Conservation (phyloP, 2,888 invertebrate species). For the Caenorhabditis doughertyi region DNA sequence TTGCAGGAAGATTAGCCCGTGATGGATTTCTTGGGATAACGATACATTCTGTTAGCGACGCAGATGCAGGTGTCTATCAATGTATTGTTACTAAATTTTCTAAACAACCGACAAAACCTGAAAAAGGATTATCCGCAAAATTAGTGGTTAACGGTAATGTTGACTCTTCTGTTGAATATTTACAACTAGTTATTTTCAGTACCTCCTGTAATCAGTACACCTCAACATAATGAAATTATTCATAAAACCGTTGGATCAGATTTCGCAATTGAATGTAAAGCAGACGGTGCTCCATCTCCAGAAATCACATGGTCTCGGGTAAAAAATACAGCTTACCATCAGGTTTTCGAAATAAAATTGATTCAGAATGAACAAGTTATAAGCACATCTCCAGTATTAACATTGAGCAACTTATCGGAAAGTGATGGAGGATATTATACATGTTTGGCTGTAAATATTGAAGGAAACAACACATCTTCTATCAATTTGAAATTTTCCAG, state of each 20-base stretch:
- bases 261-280: conserved; percentile 70
- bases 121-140: conserved; percentile 71
- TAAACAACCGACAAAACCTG: conserved; percentile 69
- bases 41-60: conserved; percentile 73
- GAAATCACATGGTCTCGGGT: conserved; percentile 78
- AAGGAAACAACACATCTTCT: conserved; percentile 71
- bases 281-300: conserved; percentile 75
- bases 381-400: conserved; percentile 68
- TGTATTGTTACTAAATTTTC: conserved; percentile 77
- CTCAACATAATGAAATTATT: conserved; percentile 48
- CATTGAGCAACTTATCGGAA: conserved; percentile 54
- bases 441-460: conserved; percentile 77
- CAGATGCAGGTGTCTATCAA: conserved; percentile 78
- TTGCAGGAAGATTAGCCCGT: conserved; percentile 79
- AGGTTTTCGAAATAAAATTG: too few species aligned
- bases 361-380: conserved; percentile 71
- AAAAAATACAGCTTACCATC: too few species aligned
- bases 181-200: conserved; percentile 52
- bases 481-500: conserved; percentile 75
- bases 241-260: conserved; percentile 54
- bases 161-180: too few species aligned
- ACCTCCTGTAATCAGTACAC: conserved; percentile 64
- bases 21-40: conserved; percentile 78
- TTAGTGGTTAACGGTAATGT: conserved; percentile 78
- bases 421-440: conserved; percentile 75